Conservation (phyloP, 2,113 vertebrate species). For the Neotragus moschatus region DNA sequence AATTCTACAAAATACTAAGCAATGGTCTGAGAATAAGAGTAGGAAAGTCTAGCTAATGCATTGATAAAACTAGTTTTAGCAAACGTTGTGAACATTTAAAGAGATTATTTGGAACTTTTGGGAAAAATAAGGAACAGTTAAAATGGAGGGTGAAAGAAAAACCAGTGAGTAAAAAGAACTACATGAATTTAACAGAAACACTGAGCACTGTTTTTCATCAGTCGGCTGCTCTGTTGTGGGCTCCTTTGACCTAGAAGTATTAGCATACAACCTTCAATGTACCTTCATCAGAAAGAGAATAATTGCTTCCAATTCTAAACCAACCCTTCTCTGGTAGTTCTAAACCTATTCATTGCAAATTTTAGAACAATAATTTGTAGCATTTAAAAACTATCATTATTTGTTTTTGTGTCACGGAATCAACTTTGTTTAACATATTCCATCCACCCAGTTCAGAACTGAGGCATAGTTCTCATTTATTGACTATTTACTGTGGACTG, state of each 20-base stretch:
- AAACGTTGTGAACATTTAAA: neutral
- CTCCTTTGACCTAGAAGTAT: neutral
- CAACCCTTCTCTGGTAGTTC: neutral
- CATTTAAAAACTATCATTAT: neutral
- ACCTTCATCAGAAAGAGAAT: neutral
- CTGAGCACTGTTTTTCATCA: neutral
- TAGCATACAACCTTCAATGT: neutral
- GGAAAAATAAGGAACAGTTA: neutral
- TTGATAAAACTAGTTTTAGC: neutral
- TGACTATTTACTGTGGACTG: neutral
- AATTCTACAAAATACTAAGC: neutral
- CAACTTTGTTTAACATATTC: neutral
- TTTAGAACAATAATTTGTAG: neutral
- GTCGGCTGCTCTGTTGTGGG: neutral
- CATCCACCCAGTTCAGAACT: neutral
- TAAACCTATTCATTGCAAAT: neutral
- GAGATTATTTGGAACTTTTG: neutral
- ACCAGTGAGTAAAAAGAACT: neutral
- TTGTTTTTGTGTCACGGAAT: neutral
- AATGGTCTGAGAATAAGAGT: neutral
- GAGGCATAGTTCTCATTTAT: neutral
- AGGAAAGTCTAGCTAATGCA: neutral
- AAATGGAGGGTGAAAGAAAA: neutral
- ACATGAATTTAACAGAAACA: neutral
- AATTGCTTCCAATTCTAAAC: neutral